Base-by-base conservation (phyloP, 1,140 invertebrate species). In the Venturia canescens region DNA sequence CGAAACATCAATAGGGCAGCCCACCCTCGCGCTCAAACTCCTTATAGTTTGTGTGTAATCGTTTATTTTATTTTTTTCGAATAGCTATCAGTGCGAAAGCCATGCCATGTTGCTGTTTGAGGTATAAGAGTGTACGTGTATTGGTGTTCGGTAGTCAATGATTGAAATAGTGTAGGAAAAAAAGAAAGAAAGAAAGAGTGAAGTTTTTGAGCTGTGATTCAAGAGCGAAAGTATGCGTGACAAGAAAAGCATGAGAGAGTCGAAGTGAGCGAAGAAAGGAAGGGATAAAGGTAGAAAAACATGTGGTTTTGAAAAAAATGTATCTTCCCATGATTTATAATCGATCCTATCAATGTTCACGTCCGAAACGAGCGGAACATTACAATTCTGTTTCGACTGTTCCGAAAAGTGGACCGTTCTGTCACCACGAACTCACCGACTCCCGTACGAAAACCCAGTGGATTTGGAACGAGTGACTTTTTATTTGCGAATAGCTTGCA, bases 21-120 rank as follows among this genome's bases (percentile, higher is more conserved):
- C 91, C 91, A 91, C 90, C 91, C 91, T 90, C 87, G 87, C 91
- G 87, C 90, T 75, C 71, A 87, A 89, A 88, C 88, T 88, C 86
- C 86, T 88, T 82, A 83, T 89, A 87, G 87, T 87, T 79, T 82
- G 66, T 78, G 48, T 72, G 26, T 79, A 50, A 7, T 69, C 50
- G 34, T 50, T 15, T 75, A 23, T 80, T 80, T 76, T 80, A 16
- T 53, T 67, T 71, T 50, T 15, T 31, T 77, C 18, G 7, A 57
- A 57, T 81, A 88, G 84, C 86, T 88, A 85, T 88, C 85, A 87
- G 83, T 89, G 86, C 85, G 85, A 87, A 89, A 89, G 88, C 87
- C 88, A 89, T 89, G 88, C 89, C 86, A 83, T 89, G 70, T 48
- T 72, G 13, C 26, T 57, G 21, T 75, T 29, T 23, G 11, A 57